Base-by-base conservation (phyloP, 2,888 invertebrate species). In the Ommatoiulus sabulosus region DNA sequence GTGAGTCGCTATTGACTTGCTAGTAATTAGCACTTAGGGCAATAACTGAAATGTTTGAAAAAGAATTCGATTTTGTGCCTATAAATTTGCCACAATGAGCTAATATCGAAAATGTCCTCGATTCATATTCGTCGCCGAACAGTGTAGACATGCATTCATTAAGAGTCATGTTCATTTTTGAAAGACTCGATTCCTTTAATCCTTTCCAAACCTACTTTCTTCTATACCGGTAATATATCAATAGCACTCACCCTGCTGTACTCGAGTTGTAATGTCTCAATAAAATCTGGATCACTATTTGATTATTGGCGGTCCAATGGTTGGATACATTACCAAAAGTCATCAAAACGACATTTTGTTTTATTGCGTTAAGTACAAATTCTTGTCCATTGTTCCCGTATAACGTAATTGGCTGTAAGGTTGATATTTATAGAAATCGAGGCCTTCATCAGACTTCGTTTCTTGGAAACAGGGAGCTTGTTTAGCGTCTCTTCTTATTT, bases 281-380 rank as follows among this genome's bases (percentile, higher is more conserved):
- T 72, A 72, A 72, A 72, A 24, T 72, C 72, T 20, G 72, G 20
- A 72, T 24, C 24, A 7, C 72, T 72, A 72, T 72, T 72, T 72
- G 72, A 72, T 72, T 24, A 72, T 72, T 72, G 72, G 72, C 24
- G 20, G 72, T 24, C 72, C 72, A 72, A 72, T 72, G 24, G 72
- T 6, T 72, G 72, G 72, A 72, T 20, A 72, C 20, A 72, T 72
- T 72, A 20, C 72, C 72, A 24, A 72, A 72, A 72, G 72, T 72
- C 72, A 72, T 72, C 24, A 72, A 72, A 72, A 20, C 72, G 72
- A 72, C 72, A 72, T 72, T 20, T 72, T 72, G 72, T 72, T 72
- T 72, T 72, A 72, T 72, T 72, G 72, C 20, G 72, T 72, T 72
- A 72, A 72, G 72, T 6, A 72, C 72, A 72, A n/a, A 20, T 72